Base-by-base conservation (phyloP, 2,888 invertebrate genomes). In the Thecophora atra region DNA sequence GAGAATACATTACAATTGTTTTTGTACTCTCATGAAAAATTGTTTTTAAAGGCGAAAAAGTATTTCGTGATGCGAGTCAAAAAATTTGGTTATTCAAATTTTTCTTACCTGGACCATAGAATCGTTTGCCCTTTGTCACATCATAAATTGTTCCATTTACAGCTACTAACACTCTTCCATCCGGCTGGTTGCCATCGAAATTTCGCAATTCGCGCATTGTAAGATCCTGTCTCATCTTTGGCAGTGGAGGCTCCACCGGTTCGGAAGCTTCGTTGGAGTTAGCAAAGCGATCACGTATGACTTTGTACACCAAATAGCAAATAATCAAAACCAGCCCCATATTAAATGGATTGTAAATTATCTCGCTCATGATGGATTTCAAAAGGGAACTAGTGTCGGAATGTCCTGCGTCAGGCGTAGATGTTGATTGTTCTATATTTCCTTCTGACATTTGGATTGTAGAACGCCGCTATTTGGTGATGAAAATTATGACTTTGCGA, bases 91-190 rank as follows among this genome's bases (percentile, higher is more conserved):
- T 37, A 37, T 37, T 37, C 37, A 37, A 37, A 70, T 28, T 52
- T 21, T 28, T 58, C 26, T 58, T 88, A 97, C 98, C 97, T 87
- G 97, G 97, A 26, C 98, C 98, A 87, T 98, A 98, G 87, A 96
- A 97, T 76, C 91, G 89, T 82, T 93, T 94, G 73, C 96, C 97
- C 83, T 91, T 91, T 56, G 98, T 97, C 77, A 93, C 97, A 88
- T 99, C 98, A 88, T 96, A 99, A 68, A 99, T 94, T 88, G 92
- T 96, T 30, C 97, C 96, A 86, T 98, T 97, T 69, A 98, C 95
- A 11, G 96, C 98, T 58, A 99, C 91, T 77, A 98, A 88, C 74
- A 98, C 93, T 77, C 98, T 89, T 30, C 96, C 96, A 82, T 97
- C 97, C 42, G 91, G 88, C 81, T 93, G 94, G 71, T 88, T 93